These are phyloP conservation scores for Acholoe squamosa DNA, from an alignment of 2,888 invertebrate genomes.

Conservation along the genomic window DNA sequence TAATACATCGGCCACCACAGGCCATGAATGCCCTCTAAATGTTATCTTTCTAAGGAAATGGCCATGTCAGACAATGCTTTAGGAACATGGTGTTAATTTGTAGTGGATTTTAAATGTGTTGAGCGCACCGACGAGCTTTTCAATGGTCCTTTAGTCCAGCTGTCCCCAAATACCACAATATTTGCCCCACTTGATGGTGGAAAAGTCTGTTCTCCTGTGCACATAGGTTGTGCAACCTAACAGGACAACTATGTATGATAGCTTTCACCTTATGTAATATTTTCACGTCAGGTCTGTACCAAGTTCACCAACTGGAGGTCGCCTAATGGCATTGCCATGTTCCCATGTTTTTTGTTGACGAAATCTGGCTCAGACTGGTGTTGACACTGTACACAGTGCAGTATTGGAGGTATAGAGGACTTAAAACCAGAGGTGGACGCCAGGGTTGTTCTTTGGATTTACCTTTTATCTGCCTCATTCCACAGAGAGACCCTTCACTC, in stretches of 20 bases:
- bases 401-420: neutral
- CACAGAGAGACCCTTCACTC: neutral
- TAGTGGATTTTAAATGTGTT: neutral
- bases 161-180: neutral
- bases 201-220: neutral
- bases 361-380: neutral
- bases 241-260: neutral
- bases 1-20: neutral
- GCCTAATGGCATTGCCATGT: neutral
- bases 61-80: neutral
- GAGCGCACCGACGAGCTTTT: neutral
- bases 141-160: neutral
- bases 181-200: neutral
- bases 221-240: neutral
- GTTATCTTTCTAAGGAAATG: neutral
- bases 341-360: slow-evolving; percentile 13
- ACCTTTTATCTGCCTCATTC: neutral
- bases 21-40: slow-evolving; percentile 2
- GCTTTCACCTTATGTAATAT: slow-evolving; percentile 6
- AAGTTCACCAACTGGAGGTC: neutral
- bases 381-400: neutral
- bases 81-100: neutral
- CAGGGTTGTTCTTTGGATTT: slow-evolving; percentile 31
- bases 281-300: neutral
- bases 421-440: neutral